Percentiles rank a stretch among this genome's conserved stretches.
Evolutionary conservation across 1,140 invertebrate genomes (phyloP).

Genomic region (Delia radicum): DNA sequence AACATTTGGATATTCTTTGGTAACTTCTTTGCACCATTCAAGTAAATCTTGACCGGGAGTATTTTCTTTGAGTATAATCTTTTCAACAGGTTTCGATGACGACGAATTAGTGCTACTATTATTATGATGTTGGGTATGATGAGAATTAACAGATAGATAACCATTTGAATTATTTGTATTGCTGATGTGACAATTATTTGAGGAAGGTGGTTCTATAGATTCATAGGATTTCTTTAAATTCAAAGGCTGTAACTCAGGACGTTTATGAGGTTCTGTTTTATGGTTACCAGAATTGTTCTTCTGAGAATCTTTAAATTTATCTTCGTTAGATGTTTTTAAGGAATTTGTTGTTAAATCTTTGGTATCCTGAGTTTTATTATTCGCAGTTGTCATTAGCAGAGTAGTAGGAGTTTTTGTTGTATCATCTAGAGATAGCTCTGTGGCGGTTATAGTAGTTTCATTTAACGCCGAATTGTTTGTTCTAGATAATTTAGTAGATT

Average conservation of each 20-base stretch:
- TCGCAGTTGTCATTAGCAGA: background rate
- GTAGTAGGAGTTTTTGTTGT: background rate
- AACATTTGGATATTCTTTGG: conserved; percentile 81
- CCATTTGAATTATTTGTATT: conserved; percentile 29
- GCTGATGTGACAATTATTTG: conserved; percentile 11
- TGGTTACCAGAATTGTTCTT: background rate
- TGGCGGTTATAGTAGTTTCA: background rate
- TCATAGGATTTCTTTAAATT: conserved; percentile 60
- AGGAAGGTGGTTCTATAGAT: conserved; percentile 25
- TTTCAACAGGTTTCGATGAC: conserved; percentile 47
- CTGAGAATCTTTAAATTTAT: background rate
- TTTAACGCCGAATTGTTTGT: background rate
- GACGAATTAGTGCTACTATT: conserved; percentile 25
- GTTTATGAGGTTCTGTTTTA: conserved; percentile 30
- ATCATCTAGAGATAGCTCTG: background rate
- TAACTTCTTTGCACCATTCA: conserved; percentile 90
- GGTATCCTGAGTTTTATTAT: background rate
- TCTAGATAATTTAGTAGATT: background rate
- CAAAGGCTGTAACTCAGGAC: conserved; percentile 57
- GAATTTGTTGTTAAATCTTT: background rate
- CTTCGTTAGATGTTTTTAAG: background rate
- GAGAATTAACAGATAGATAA: conserved; percentile 25
- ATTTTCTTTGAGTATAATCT: conserved; percentile 59
- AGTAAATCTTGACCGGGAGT: conserved; percentile 82
- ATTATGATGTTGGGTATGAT: conserved; percentile 18